Conservation (phyloP, 2,113 vertebrate genomes). For the Chamaea fasciata region DNA sequence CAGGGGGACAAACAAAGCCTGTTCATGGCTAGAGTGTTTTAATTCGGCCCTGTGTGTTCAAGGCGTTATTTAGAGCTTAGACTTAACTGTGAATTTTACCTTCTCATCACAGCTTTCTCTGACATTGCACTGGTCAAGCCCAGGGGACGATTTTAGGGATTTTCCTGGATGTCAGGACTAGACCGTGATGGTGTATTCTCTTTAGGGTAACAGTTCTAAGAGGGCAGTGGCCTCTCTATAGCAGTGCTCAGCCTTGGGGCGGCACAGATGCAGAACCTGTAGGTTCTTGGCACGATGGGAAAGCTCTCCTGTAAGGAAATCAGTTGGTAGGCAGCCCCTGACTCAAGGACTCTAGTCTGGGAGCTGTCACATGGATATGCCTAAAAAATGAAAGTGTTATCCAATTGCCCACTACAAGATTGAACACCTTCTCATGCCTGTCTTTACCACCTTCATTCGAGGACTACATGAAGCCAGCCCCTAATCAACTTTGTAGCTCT, state of each 20-base stretch:
- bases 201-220: not conserved
- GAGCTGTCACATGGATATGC: not conserved
- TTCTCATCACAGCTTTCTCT: not conserved
- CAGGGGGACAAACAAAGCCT: not conserved
- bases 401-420: not conserved
- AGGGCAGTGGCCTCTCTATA: not conserved
- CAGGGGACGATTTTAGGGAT: not conserved
- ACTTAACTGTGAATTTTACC: not conserved
- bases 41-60: not conserved
- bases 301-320: conserved; percentile 40
- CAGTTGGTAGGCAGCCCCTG: conserved; percentile 38
- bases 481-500: not conserved
- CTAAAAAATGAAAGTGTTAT: conserved; percentile 50
- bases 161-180: not conserved
- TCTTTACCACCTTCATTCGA: not conserved
- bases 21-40: not conserved
- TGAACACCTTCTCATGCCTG: not conserved
- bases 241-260: not conserved
- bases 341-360: not conserved
- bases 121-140: not conserved
- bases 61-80: not conserved
- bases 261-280: not conserved
- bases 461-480: not conserved
- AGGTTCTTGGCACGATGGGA: not conserved
- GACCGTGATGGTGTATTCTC: not conserved